These are phyloP conservation scores for Polyergus mexicanus DNA, from an alignment of 1,140 invertebrate species.

Conservation along the genomic window DNA sequence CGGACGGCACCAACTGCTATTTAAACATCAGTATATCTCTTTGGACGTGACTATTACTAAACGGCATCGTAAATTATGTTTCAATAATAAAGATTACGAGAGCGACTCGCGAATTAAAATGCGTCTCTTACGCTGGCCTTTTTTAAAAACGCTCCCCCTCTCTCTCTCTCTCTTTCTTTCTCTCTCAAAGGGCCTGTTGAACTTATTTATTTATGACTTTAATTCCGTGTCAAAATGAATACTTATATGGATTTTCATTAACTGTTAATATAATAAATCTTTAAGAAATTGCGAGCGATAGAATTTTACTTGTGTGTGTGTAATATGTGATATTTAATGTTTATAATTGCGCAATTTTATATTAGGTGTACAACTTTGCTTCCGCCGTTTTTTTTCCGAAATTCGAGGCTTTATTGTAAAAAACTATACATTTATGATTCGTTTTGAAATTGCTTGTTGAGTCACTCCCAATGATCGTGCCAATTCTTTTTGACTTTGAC, in stretches of 20 bases:
- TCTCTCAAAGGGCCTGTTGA: neutral
- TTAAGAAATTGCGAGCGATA: neutral
- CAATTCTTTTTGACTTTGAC: too few species aligned
- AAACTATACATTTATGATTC: too few species aligned
- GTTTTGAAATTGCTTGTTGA: too few species aligned
- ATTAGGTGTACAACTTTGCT: too few species aligned
- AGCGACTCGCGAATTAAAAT: slow-evolving; percentile 4
- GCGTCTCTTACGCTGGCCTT: too few species aligned
- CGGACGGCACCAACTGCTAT: neutral
- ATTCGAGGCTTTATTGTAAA: too few species aligned
- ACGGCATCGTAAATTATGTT: slow-evolving; percentile 40
- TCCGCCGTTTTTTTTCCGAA: too few species aligned
- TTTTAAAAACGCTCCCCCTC: too few species aligned
- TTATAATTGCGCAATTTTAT: too few species aligned
- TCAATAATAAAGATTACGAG: slow-evolving; percentile 13
- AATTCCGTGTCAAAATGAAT: neutral
- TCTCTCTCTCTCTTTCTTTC: too few species aligned
- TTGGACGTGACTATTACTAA: neutral
- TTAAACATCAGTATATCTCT: slow-evolving; percentile 5
- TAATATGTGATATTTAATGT: neutral
- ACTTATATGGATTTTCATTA: neutral
- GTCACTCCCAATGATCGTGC: too few species aligned
- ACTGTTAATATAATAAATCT: neutral
- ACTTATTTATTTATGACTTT: slow-evolving; percentile 9
- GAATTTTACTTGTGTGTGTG: neutral